A percentile compares a stretch with the other conserved stretches of the same genome.
These are phyloP conservation scores for Amitus sp. DNA, from an alignment of 2,888 invertebrate species.

Conservation along the genomic window DNA sequence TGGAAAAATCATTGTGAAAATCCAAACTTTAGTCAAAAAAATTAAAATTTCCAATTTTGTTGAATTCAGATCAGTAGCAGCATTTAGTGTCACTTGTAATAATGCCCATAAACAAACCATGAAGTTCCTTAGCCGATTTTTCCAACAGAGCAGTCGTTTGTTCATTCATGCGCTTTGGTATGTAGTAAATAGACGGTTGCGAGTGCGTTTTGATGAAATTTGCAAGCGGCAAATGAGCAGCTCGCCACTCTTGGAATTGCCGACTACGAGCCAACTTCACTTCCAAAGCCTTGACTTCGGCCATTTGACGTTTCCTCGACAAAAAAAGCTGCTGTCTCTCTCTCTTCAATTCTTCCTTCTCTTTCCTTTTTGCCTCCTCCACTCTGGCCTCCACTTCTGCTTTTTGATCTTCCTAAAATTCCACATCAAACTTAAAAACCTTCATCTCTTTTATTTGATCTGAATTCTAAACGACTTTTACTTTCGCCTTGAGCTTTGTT, in stretches of 20 bases:
- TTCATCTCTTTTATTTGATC: not conserved
- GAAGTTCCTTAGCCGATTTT: slow-evolving; percentile 58
- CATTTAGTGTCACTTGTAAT: not conserved
- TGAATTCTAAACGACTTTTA: slow-evolving; percentile 49
- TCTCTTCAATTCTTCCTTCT: slow-evolving; percentile 84
- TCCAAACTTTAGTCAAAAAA: too few species aligned
- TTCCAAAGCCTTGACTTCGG: slow-evolving; percentile 88
- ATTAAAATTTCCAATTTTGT: too few species aligned
- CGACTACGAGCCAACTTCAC: slow-evolving; percentile 88
- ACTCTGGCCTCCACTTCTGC: slow-evolving; percentile 92
- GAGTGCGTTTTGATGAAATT: slow-evolving; percentile 89
- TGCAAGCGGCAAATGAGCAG: slow-evolving; percentile 77
- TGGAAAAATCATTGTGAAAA: too few species aligned
- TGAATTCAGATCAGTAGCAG: too few species aligned
- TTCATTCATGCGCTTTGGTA: slow-evolving; percentile 80
- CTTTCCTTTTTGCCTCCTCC: slow-evolving; percentile 88
- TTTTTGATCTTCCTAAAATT: slow-evolving; percentile 81
- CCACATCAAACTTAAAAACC: too few species aligned
- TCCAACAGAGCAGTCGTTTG: slow-evolving; percentile 54
- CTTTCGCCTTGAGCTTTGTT: slow-evolving; percentile 86
- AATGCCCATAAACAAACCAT: slow-evolving; percentile 45
- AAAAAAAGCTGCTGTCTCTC: slow-evolving; percentile 87
- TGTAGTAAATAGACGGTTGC: slow-evolving; percentile 88
- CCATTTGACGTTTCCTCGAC: slow-evolving; percentile 87
- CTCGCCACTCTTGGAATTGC: slow-evolving; percentile 91